Base-by-base conservation (phyloP, 2,797 vertebrate species). In the Rhynchonycteris naso region DNA sequence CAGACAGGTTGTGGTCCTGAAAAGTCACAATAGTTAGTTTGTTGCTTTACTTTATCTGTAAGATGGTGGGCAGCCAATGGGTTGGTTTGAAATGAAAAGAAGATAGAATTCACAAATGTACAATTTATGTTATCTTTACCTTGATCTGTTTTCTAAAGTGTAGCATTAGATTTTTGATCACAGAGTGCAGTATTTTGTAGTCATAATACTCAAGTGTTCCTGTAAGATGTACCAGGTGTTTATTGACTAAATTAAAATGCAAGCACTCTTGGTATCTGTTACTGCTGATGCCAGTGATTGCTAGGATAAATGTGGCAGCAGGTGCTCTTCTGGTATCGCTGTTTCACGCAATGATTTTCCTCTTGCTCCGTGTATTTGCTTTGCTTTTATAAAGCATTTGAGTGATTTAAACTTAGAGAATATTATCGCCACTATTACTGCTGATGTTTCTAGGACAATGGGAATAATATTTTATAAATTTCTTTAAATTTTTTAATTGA, bases 161-260 rank as follows among this genome's bases (percentile, higher is more conserved):
- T 72, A 22, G 5, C 61, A 52, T 89, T 75, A n/a, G 68, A 63
- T 38, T 88, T 92, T 52, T 71, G 5, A 61, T 54, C 82, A 7
- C 10, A 43, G 6, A 4, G 18, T 65, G 2, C 4, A 66, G 1
- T 19, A 35, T 9, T 74, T 68, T 75, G 24, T 35, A 47, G 4
- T 35, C 22, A 47, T n/a, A 81, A 86, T 11, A 47, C 15, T 74
- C 30, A 80, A 33, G 24, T 18, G 18, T 1, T 76, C n/a, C 66
- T 91, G 30, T 85, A 43, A 26, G 16, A 74, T 61, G 33, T 9
- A 38, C 14, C 38, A 38, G 30, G 2, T 35, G 10, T 72, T 88
- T 90, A 50, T 66, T 72, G 88, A 74, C 82, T 66, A 88, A 71
- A 50, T 75, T 59, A 68, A 85, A 84, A 80, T 91, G 24, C 18